Conservation (phyloP, 2,888 invertebrate species). For the Ectropis crepuscularia region DNA sequence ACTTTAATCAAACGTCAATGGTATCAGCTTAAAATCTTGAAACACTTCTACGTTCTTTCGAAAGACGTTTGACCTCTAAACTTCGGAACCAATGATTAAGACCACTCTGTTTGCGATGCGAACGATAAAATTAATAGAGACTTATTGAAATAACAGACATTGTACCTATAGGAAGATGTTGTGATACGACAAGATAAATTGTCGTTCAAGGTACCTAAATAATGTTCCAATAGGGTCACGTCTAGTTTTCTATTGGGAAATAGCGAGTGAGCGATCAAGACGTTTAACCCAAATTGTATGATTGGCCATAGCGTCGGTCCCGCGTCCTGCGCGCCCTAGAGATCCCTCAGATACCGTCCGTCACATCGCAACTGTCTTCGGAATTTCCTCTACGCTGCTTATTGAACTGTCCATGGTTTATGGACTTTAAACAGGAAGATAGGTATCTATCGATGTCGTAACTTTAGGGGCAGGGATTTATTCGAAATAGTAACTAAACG, state of each 20-base stretch:
- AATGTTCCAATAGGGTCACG: constrained; percentile 11
- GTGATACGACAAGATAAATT: constrained; percentile 14
- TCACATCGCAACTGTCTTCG: constrained; percentile 43
- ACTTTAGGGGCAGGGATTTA: constrained; percentile 22
- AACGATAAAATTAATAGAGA: constrained; percentile 28
- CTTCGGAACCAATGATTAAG: constrained; percentile 15
- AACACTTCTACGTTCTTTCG: constrained; percentile 13
- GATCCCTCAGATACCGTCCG: constrained; percentile 46
- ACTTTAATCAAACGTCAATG: not conserved
- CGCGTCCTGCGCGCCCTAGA: constrained; percentile 55
- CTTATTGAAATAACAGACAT: constrained; percentile 5
- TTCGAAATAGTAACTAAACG: constrained; percentile 9
- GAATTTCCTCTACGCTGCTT: constrained; percentile 44
- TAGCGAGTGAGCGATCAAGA: constrained; percentile 49
- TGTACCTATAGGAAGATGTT: constrained; percentile 6
- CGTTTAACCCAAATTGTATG: constrained; percentile 78
- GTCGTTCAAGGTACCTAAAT: constrained; percentile 9
- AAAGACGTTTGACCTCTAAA: constrained; percentile 15
- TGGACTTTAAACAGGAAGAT: constrained; percentile 17
- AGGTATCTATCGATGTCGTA: constrained; percentile 37
- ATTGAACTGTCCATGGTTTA: constrained; percentile 45
- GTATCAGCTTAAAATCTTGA: constrained; percentile 1
- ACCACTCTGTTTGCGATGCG: constrained; percentile 14
- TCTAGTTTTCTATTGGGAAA: constrained; percentile 48
- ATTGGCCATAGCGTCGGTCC: constrained; percentile 66